These are phyloP conservation scores for Plagiodera versicolora DNA, from an alignment of 2,888 invertebrate species.

Conservation along the genomic window DNA sequence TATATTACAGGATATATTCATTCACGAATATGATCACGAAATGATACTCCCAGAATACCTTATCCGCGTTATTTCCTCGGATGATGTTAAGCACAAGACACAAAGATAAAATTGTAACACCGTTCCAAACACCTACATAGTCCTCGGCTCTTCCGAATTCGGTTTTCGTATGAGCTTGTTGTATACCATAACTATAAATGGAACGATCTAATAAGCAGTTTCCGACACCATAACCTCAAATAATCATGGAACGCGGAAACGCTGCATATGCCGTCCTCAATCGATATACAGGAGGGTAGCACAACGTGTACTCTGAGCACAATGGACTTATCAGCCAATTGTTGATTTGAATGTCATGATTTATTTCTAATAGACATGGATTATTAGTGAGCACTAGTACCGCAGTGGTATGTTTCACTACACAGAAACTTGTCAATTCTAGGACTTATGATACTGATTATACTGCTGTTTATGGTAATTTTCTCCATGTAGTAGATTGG, in stretches of 20 bases:
- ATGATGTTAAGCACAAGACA: neutral
- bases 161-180: slow-evolving; percentile 15
- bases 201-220: slow-evolving; percentile 36
- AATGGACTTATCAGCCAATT: slow-evolving; percentile 8
- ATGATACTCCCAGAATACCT: neutral
- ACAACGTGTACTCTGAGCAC: neutral
- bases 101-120: neutral
- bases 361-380: slow-evolving; percentile 1
- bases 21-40: too few relatives aligned
- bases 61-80: neutral
- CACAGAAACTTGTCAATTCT: too few relatives aligned
- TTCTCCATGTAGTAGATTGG: too few relatives aligned
- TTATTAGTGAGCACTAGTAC: slow-evolving; percentile 4
- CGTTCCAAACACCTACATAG: neutral
- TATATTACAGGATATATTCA: too few relatives aligned
- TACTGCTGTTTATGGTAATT: too few relatives aligned
- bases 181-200: slow-evolving; percentile 28
- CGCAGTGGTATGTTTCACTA: slow-evolving; percentile 8
- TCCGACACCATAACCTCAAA: slow-evolving; percentile 35
- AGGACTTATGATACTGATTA: too few relatives aligned
- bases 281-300: slow-evolving; percentile 1
- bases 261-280: neutral
- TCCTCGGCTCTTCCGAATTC: neutral
- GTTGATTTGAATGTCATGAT: slow-evolving; percentile 5
- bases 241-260: slow-evolving; percentile 21